Conservation (phyloP, 2,113 vertebrate species). For the Pelvicachromis taeniatus region DNA sequence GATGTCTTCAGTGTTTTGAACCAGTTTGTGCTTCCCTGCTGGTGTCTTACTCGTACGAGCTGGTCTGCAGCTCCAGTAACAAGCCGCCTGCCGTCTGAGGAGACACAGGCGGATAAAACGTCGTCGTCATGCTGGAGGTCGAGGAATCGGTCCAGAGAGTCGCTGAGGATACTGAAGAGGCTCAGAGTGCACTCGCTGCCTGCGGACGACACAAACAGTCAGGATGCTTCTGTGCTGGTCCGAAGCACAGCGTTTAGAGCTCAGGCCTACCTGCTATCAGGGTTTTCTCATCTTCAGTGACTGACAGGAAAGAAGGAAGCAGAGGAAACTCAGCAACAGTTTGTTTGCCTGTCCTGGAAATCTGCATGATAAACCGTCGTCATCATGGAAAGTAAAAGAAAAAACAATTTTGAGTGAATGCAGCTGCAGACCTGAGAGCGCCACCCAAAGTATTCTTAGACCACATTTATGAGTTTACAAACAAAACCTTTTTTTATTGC, state of each 20-base stretch:
- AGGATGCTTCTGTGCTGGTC: neutral
- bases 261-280: slow-evolving; percentile 74
- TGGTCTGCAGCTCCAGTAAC: slow-evolving; percentile 74
- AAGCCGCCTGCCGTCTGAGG: slow-evolving; percentile 54
- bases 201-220: slow-evolving; percentile 33
- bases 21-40: neutral
- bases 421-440: neutral
- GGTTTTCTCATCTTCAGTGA: slow-evolving; percentile 73
- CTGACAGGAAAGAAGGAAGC: slow-evolving; percentile 61
- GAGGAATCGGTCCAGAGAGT: slow-evolving; percentile 62
- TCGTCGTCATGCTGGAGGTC: slow-evolving; percentile 64
- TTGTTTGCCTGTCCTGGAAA: slow-evolving; percentile 55
- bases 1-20: neutral
- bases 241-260: neutral
- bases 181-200: slow-evolving; percentile 66
- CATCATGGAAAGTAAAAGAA: neutral
- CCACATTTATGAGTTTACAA: neutral
- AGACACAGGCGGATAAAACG: slow-evolving; percentile 65
- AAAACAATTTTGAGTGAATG: neutral
- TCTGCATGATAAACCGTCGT: slow-evolving; percentile 33
- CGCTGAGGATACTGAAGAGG: slow-evolving; percentile 55
- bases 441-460: neutral
- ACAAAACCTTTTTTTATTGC: neutral
- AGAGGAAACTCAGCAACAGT: slow-evolving; percentile 64
- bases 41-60: slow-evolving; percentile 70